A percentile compares a stretch with the other conserved stretches of the same genome.
Conservation (phyloP, 2,888 invertebrate species). For the Gari tellinella region DNA sequence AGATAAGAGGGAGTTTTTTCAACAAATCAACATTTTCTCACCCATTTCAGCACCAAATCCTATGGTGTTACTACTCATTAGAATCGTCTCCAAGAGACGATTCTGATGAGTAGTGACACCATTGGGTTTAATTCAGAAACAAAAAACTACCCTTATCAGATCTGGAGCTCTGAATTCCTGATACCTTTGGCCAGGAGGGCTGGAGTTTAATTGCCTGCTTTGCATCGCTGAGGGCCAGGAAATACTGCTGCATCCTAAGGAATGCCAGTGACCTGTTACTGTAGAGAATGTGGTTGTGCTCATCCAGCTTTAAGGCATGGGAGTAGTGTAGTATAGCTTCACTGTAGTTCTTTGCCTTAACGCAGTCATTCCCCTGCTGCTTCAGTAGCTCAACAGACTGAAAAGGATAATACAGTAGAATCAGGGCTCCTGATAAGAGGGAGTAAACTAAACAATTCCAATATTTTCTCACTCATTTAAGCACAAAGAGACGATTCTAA, state of each 20-base stretch:
- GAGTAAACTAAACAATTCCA: no score
- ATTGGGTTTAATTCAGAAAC: no score
- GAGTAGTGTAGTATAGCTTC: slow-evolving; percentile 93
- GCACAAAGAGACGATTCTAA: no score
- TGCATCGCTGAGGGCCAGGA: slow-evolving; percentile 91
- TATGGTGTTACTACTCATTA: no score
- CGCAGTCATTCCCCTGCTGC: slow-evolving; percentile 91
- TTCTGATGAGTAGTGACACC: no score
- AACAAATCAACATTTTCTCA: no score
- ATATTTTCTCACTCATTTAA: no score
- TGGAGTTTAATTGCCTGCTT: slow-evolving; percentile 90
- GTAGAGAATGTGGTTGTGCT: slow-evolving; percentile 89
- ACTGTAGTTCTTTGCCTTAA: slow-evolving; percentile 89
- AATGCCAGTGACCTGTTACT: slow-evolving; percentile 93
- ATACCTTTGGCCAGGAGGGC: slow-evolving; percentile 92
- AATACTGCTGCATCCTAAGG: slow-evolving; percentile 91
- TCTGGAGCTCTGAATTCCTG: no score
- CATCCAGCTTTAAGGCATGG: slow-evolving; percentile 90
- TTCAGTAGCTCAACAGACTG: slow-evolving; percentile 87
- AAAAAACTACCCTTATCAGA: no score
- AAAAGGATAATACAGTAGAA: background rate
- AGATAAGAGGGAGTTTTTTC: no score
- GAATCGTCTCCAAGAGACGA: no score
- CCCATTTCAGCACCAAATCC: no score
- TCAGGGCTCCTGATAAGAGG: background rate